These are phyloP conservation scores for Coelogynopora nodosa DNA, from an alignment of 2,888 invertebrate genomes.

Conservation along the genomic window DNA sequence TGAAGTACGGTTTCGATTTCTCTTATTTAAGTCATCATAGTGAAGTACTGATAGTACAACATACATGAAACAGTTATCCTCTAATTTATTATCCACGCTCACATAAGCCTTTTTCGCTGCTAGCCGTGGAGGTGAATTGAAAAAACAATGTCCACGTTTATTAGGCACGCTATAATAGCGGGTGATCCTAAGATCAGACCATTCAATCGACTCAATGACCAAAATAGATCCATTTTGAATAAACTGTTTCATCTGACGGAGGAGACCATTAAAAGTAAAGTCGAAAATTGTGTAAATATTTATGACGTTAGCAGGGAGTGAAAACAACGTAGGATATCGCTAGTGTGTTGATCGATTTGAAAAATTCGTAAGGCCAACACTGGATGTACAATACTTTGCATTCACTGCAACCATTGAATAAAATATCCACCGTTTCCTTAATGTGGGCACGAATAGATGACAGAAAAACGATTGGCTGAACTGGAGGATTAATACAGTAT, in stretches of 20 bases:
- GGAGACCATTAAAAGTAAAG: background rate
- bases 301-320: background rate
- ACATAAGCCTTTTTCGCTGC: no score
- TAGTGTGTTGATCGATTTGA: background rate
- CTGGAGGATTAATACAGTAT: no score
- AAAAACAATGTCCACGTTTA: no score
- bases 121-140: no score
- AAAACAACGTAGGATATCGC: background rate
- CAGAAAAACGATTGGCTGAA: background rate
- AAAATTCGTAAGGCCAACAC: background rate
- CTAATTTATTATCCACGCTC: no score
- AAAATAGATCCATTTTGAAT: background rate
- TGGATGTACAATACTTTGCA: background rate
- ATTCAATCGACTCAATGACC: background rate
- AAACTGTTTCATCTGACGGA: background rate
- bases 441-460: background rate
- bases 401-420: background rate
- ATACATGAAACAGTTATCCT: no score
- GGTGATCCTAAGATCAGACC: background rate
- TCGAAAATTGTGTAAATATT: background rate
- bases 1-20: no score
- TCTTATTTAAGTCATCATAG: no score
- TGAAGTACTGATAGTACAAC: no score
- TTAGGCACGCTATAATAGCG: no score
- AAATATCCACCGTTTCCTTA: background rate